phyloP scores from a whole-genome alignment of 2,113 vertebrate genomes.

The Poeciliopsis occidentalis region DNA sequence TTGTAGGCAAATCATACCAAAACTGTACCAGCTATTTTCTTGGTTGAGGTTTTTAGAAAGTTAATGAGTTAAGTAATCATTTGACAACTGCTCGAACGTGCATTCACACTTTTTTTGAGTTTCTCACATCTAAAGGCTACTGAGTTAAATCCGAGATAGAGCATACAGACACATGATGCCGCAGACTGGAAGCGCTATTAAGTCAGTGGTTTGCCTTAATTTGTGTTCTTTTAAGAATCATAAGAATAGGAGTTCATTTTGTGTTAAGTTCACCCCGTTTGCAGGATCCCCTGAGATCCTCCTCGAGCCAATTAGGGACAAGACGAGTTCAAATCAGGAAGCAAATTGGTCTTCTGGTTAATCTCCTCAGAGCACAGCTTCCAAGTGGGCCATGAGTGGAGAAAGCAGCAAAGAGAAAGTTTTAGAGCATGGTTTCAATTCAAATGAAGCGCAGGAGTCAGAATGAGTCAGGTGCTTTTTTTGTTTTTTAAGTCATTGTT shows the following conservation, averaged over 20 bases:
- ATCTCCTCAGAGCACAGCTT: constrained; percentile 41
- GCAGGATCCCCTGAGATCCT: constrained; percentile 53
- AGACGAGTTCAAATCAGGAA: constrained; percentile 43
- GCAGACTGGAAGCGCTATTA: constrained; percentile 27
- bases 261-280: constrained; percentile 39
- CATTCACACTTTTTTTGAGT: background rate
- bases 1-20: background rate
- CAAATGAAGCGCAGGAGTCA: background rate
- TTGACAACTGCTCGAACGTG: no score
- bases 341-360: constrained; percentile 56
- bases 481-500: background rate
- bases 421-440: background rate
- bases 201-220: constrained; percentile 24
- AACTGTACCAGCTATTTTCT: no score
- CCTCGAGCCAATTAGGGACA: constrained; percentile 61
- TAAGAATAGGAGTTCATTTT: background rate
- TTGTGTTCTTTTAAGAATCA: constrained; percentile 8
- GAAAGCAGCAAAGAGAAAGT: background rate
- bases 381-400: background rate
- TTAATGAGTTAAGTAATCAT: no score
- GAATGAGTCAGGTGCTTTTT: background rate
- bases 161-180: constrained; percentile 16
- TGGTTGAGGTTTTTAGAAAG: no score
- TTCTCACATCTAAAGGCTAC: background rate
- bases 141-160: constrained; percentile 30